A percentile compares a stretch with the other conserved stretches of the same genome.
phyloP scores from a whole-genome alignment of 2,797 vertebrate species.

The Aphelocoma californica region DNA sequence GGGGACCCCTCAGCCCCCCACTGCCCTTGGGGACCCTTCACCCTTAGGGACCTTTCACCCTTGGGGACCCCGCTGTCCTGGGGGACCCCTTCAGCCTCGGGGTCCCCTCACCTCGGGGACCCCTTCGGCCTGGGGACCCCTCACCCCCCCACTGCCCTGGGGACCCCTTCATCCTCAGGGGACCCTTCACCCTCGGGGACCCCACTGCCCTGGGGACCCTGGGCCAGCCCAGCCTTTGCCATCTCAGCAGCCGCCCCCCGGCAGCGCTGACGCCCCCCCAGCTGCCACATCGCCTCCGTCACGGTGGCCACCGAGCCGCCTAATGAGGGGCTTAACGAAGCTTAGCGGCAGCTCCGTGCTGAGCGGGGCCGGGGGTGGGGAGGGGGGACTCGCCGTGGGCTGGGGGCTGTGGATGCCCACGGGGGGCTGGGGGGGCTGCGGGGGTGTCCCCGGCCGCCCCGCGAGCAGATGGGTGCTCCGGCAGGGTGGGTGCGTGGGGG shows the following conservation, averaged over 20 bases:
- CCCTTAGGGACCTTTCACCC: too few species aligned
- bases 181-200: too few species aligned
- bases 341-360: background rate
- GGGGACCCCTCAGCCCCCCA: too few species aligned
- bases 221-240: background rate
- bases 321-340: slow-evolving; percentile 39
- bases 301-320: background rate
- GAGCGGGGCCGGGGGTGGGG: background rate
- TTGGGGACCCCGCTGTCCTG: too few species aligned
- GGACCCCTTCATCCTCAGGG: too few species aligned
- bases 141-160: background rate
- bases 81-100: background rate
- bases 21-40: background rate
- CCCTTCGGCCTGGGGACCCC: too few species aligned
- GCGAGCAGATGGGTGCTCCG: background rate
- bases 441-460: background rate
- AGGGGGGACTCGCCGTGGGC: rapidly evolving
- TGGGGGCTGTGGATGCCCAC: rapidly evolving
- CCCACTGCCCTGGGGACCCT: background rate
- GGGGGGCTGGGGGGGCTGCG: too few species aligned
- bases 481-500: background rate
- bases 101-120: too few species aligned
- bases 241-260: background rate
- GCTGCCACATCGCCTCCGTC: background rate
- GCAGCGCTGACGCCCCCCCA: background rate